Evolutionary conservation across 2,888 invertebrate species (phyloP), one percentile per base, ranked within the genome.

Genomic region (Lepidonotus clava): DNA sequence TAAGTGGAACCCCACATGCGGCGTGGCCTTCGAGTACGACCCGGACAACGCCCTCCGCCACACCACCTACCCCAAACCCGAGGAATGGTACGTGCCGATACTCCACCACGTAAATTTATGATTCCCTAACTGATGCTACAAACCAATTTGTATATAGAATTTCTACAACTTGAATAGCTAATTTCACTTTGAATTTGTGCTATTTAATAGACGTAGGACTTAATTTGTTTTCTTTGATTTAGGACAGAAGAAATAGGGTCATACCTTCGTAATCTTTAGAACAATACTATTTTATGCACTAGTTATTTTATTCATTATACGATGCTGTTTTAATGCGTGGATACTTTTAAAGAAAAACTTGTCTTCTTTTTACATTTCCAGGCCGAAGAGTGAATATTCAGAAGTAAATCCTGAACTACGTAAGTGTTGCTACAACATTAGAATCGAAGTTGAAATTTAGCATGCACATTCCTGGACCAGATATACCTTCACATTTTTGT

Each of bases 1-100:
- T 0, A 99, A 99, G 94, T 99, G 99, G 99, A 99, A 99, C 95
- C 99, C 99, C 1, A 99, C 99, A 0, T 98, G 98, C 83, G 99
- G 99, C 67, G 99, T 99, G 0, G 97, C 97, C 84, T 99, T 99
- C 95, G 99, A 99, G 94, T 99, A 99, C 95, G 99, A 99, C 95
- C 99, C 99, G 0, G 99, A 99, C 93, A 99, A 99, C 95, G 95
- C 97, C 0, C 97, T 99, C 96, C 95, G 98, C 61, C 99, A 99
- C 93, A 99, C 99, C 0, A 95, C 98, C 51, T 98, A 96, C 91
- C 98, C 99, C 0, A 98, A 98, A 93, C 98, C 99, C 1, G 98
- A 99, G 92, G 99, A 99, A 94, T 99, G 99, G 99, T 95, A 86
- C 89, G 90, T 89, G 38, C 14, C 61, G 11, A 28, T 14, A 53